Base-by-base conservation (phyloP, 2,888 invertebrate genomes). In the Acleris literana region DNA sequence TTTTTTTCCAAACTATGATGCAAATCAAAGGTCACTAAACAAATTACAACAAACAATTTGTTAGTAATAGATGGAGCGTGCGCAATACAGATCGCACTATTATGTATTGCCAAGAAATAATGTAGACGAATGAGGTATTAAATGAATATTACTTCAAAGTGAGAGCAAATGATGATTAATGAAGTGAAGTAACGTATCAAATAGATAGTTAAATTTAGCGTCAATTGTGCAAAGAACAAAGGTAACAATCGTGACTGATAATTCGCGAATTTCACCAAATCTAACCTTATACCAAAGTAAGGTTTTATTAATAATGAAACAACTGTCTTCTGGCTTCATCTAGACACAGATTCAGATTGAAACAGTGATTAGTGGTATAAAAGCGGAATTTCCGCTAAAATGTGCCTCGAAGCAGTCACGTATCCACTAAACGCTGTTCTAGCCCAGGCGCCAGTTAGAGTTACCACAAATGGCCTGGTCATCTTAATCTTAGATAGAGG, bases 401-500 rank as follows among this genome's bases (percentile, higher is more conserved):
- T 49, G 17, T 49, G 54, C 46, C 33, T 63, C 33, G 22, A n/a
- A 55, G 48, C 48, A 56, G 55, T 62, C 66, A 66, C 57, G 66
- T 62, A 56, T 52, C 56, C n/a, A 39, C 52, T 55, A 20, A 64
- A 59, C 46, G 55, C 18, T 20, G 33, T 17, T 18, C 29, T 61
- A 66, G 64, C 51, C 29, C 51, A 56, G 64, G 18, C 56, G 17
- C 44, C 53, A 33, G 63, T 59, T 59, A 51, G 48, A 54, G 43
- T 60, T 59, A 57, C 68, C 64, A 39, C 68, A 68, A 57, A 68
- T 68, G 64, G 59, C 13, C 39, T 61, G 64, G 64, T 53, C 68
- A 57, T 48, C 64, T 60, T 64, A 60, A 64, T 68, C 61, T 61
- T 53, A 62, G 66, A 66, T 66, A 62, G 44, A 22, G 54, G 17